Evolutionary conservation across 1,140 invertebrate genomes (phyloP).

Genomic region (Venturia canescens): DNA sequence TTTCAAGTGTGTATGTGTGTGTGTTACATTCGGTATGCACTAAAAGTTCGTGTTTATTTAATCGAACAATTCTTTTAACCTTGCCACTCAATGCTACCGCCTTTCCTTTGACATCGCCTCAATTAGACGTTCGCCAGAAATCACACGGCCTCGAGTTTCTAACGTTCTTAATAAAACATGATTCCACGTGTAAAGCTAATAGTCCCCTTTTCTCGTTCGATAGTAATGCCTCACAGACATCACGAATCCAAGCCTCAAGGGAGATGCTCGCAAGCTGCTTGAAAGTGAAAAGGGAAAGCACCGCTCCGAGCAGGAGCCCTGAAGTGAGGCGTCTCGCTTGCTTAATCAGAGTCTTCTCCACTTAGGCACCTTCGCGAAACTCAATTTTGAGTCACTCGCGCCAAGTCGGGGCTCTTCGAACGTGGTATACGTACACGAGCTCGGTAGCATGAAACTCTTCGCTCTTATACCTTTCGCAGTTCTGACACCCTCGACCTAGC

Average conservation of each 20-base stretch:
- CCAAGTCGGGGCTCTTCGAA: neutral
- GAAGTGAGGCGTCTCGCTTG: constrained; percentile 3
- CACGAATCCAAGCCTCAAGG: neutral
- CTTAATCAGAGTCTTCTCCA: constrained; percentile 74
- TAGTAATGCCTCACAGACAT: neutral
- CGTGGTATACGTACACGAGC: constrained; percentile 11
- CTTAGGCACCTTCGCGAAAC: constrained; percentile 71
- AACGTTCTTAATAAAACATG: neutral
- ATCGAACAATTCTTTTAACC: no score
- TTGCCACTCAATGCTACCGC: no score
- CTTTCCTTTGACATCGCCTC: neutral
- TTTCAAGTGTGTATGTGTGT: no score
- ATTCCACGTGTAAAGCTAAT: constrained; percentile 7
- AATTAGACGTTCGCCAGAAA: neutral
- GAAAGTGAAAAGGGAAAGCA: constrained; percentile 12
- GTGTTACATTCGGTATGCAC: no score
- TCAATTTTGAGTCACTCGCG: constrained; percentile 72
- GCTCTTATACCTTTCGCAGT: constrained; percentile 64
- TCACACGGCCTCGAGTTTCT: neutral
- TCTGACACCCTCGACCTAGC: constrained; percentile 71
- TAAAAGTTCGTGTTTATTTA: no score
- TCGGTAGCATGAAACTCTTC: constrained; percentile 13
- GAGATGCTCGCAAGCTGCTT: neutral
- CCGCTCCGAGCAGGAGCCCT: neutral
- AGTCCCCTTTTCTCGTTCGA: neutral